Evolutionary conservation across 1,140 invertebrate species (phyloP), one percentile per base, ranked within the genome.

Genomic region (Drosophila tristis): DNA sequence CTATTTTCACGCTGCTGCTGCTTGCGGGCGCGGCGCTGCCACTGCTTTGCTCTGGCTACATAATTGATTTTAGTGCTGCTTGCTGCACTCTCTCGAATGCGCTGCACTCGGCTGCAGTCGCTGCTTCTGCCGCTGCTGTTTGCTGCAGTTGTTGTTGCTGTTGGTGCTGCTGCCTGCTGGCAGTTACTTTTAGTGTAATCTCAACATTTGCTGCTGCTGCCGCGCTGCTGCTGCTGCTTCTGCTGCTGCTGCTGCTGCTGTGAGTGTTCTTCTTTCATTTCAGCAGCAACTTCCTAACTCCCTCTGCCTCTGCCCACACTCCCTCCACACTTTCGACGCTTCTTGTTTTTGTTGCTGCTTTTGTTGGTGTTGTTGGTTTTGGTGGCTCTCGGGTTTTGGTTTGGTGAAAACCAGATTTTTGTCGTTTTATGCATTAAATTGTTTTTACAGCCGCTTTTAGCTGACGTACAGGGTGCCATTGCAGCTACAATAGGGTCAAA

Each of bases 401-500:
- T 86, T 86, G 82, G 84, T 74, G 72, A 87, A 87, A 87, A 87
- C 82, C 82, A 87, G 82, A 87, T 87, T 87, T 87, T 87, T 82
- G 82, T 87, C 84, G 82, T 87, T 87, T 87, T 87, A 82, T 87
- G 84, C 82, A 87, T 87, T 87, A 87, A 82, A 87, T 87, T 87
- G 82, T 87, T 87, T 87, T 87, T 89, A 87, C 84, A 87, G 84
- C 82, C 82, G 82, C 74, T 72, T 81, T 87, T 87, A 74, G 72
- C 56, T 29, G 50, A 23, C 39, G 65, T 78, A 87, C 74, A 86
- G 82, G 81, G 81, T 86, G 77, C 39, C n/a, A 73, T 51, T 25
- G 23, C 2, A 23, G 4, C 7, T 26, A 20, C 54, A 56, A 56
- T 31, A 31, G 11, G 26, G 16, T 29, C 16, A 51, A 53, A 53